These are phyloP conservation scores for Sus scrofa DNA, from an alignment of 2,113 vertebrate species.

Conservation along the genomic window DNA sequence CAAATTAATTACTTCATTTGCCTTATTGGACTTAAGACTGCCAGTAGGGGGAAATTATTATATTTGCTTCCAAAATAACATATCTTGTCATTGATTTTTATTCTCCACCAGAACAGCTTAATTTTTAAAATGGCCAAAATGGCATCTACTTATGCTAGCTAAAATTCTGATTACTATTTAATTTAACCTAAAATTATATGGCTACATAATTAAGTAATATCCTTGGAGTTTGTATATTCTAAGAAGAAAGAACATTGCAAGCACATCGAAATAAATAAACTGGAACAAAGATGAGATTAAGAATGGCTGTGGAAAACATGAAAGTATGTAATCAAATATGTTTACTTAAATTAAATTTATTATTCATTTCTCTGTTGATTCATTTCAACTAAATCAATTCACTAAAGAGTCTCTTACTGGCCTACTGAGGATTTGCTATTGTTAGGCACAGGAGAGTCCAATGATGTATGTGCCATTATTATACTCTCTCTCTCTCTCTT, in stretches of 20 bases:
- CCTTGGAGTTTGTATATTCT: slow-evolving; percentile 43
- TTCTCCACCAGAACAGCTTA: slow-evolving; percentile 78
- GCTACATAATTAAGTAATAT: slow-evolving; percentile 69
- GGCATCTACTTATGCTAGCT: slow-evolving; percentile 81
- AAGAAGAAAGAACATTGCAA: slow-evolving; percentile 45
- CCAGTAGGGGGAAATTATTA: slow-evolving; percentile 81
- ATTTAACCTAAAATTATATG: slow-evolving; percentile 72
- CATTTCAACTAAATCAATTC: slow-evolving; percentile 67
- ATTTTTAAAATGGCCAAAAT: slow-evolving; percentile 83
- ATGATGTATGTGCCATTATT: neutral
- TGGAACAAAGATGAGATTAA: slow-evolving; percentile 54
- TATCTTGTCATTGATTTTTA: slow-evolving; percentile 86
- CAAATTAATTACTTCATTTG: slow-evolving; percentile 85
- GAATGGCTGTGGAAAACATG: slow-evolving; percentile 62
- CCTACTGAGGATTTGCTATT: slow-evolving; percentile 11
- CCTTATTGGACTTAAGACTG: slow-evolving; percentile 81
- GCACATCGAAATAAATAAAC: slow-evolving; percentile 62
- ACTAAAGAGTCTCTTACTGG: slow-evolving; percentile 28
- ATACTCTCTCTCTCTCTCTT: too few species aligned
- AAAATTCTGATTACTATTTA: slow-evolving; percentile 81
- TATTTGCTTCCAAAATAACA: slow-evolving; percentile 81
- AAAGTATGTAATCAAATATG: slow-evolving; percentile 70
- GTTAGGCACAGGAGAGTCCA: neutral
- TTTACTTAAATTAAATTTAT: slow-evolving; percentile 79
- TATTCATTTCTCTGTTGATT: slow-evolving; percentile 73